A percentile compares a stretch with the other conserved stretches of the same genome.
Evolutionary conservation across 2,113 vertebrate species (phyloP).

Genomic region (Procavia capensis): DNA sequence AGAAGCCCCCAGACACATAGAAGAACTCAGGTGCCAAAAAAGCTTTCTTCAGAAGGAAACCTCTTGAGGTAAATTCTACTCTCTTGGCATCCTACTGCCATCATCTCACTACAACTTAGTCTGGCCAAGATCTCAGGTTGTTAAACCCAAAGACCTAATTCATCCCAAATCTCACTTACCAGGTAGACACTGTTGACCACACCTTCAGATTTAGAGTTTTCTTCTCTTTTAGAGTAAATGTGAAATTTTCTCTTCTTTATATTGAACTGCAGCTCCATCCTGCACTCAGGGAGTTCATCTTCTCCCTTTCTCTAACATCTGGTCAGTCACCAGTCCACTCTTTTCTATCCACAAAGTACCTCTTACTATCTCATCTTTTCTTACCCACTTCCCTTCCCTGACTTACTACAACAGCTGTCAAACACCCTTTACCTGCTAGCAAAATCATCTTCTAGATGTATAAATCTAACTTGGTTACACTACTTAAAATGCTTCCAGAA

Average conservation of each 20-base stretch:
- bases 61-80: neutral
- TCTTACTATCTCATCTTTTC: neutral
- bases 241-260: conserved; percentile 27
- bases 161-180: neutral
- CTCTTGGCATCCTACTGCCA: neutral
- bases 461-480: neutral
- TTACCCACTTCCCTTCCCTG: neutral
- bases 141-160: neutral
- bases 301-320: neutral
- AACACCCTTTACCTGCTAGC: neutral
- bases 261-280: neutral
- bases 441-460: neutral
- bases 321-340: neutral
- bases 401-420: neutral
- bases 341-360: neutral
- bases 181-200: neutral
- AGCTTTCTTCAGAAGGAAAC: neutral
- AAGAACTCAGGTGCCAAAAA: neutral
- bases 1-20: neutral
- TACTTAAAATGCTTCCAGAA: neutral
- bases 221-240: neutral
- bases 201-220: neutral
- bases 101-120: neutral
- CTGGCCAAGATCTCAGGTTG: neutral
- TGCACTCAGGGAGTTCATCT: neutral